Conservation (phyloP, 2,113 vertebrate species). For the Chloropsis hardwickii region DNA sequence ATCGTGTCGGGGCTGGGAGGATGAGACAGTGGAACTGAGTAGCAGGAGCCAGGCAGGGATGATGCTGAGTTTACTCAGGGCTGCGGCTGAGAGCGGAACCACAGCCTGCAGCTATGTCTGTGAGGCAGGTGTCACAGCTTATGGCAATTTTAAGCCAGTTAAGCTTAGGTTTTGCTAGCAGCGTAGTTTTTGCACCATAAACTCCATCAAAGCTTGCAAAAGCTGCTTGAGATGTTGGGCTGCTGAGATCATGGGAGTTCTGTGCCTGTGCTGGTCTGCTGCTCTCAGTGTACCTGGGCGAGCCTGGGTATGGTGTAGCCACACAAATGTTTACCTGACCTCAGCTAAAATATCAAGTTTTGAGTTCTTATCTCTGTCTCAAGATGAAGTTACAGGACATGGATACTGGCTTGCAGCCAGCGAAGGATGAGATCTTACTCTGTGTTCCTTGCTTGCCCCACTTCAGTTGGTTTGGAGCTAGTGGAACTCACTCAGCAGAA, state of each 20-base stretch:
- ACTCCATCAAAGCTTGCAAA: not conserved
- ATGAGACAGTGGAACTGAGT: not conserved
- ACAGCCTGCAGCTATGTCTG: not conserved
- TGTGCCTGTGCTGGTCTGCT: not conserved
- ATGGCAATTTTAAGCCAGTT: not conserved
- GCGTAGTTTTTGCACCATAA: not conserved
- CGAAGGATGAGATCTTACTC: not conserved
- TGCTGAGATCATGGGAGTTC: not conserved
- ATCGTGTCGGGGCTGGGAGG: fast-evolving
- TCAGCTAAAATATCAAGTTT: not conserved
- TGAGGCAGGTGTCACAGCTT: not conserved
- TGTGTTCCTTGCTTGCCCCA: not conserved
- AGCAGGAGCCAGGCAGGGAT: not conserved
- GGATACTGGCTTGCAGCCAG: not conserved
- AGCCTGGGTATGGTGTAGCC: not conserved
- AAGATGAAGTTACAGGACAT: not conserved
- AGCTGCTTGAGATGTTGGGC: not conserved
- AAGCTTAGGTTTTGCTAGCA: not conserved
- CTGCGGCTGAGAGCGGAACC: not conserved
- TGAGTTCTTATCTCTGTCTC: not conserved
- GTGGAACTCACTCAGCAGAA: not conserved
- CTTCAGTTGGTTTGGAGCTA: not conserved
- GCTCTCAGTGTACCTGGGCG: not conserved
- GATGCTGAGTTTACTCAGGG: not conserved
- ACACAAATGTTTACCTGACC: not conserved